phyloP scores from a whole-genome alignment of 2,888 invertebrate species.

The Parasteatoda lunata region DNA sequence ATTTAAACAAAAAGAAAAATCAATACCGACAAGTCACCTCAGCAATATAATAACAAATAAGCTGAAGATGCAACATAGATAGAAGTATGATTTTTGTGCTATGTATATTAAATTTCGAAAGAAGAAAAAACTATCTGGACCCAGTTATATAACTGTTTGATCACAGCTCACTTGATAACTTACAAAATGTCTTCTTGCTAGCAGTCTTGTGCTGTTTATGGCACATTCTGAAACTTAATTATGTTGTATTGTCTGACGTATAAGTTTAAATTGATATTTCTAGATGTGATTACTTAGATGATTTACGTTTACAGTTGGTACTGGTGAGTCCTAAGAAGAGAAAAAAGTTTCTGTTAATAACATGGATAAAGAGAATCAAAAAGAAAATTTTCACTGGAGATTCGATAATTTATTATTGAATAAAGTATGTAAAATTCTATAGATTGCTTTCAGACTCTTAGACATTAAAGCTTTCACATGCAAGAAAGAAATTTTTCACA shows the following conservation, averaged over 20 bases:
- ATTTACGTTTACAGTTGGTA: slow-evolving; percentile 60
- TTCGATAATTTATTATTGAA: not conserved
- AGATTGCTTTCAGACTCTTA: not conserved
- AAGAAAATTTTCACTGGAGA: not conserved
- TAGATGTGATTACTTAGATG: slow-evolving; percentile 62
- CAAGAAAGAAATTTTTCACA: not conserved
- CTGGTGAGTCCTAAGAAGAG: slow-evolving; percentile 54
- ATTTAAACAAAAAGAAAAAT: too few species aligned
- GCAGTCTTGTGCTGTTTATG: too few species aligned
- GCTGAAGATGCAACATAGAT: too few species aligned
- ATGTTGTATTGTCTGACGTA: not conserved
- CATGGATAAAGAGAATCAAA: not conserved
- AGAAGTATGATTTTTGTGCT: too few species aligned
- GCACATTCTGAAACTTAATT: not conserved
- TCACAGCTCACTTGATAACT: too few species aligned
- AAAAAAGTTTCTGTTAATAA: not conserved
- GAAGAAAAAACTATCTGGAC: too few species aligned
- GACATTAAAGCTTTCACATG: too few species aligned
- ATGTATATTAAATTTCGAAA: too few species aligned
- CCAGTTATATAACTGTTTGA: too few species aligned
- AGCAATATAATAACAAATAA: too few species aligned
- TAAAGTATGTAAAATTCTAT: not conserved
- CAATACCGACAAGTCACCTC: too few species aligned
- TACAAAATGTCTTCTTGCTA: too few species aligned
- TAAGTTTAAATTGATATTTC: not conserved